Evolutionary conservation across 2,888 invertebrate genomes (phyloP), one percentile per base, ranked within the genome.

Genomic region (Cactoblastis cactorum): DNA sequence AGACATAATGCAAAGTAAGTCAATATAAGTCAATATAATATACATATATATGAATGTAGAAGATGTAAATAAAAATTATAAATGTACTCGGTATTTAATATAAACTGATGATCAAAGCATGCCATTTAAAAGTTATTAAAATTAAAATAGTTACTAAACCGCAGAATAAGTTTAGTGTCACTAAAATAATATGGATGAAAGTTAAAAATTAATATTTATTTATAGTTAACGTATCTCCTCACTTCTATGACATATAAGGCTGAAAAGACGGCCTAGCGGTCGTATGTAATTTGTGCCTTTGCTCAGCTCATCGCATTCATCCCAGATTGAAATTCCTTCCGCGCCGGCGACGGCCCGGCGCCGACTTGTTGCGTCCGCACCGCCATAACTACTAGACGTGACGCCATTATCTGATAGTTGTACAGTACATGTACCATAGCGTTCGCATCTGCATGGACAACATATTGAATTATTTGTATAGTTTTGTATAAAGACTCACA

Each of bases 301-400:
- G 77, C 77, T 74, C 73, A 68, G 68, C 75, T 84, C 83, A 81
- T 83, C 83, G 79, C 73, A 72, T n/a, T n/a, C n/a, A n/a, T n/a
- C 64, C 77, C 84, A 84, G 85, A 87, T 88, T 87, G 84, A 82
- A 85, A 88, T 87, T 85, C 85, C 80, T 79, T 68, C 74, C 72
- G 65, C 71, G 77, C 69, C 77, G 71, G 59, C 83, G 78, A 61
- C 80, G 67, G 67, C 51, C 71, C 69, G 84, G 82, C 84, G 85
- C 85, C 81, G 55, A 83, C 85, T 85, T 86, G 85, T 85, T 87
- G 87, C 82, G 66, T 62, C 61, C 67, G 68, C 80, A 83, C 82
- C 77, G 79, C 82, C 83, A 83, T 84, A 84, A 84, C 83, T 71
- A 76, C 78, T 74, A 69, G 72, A 78, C 79, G 79, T 83, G 80